Evolutionary conservation across 1,140 invertebrate species (phyloP).

Genomic region (Anagrus nilaparvatae): DNA sequence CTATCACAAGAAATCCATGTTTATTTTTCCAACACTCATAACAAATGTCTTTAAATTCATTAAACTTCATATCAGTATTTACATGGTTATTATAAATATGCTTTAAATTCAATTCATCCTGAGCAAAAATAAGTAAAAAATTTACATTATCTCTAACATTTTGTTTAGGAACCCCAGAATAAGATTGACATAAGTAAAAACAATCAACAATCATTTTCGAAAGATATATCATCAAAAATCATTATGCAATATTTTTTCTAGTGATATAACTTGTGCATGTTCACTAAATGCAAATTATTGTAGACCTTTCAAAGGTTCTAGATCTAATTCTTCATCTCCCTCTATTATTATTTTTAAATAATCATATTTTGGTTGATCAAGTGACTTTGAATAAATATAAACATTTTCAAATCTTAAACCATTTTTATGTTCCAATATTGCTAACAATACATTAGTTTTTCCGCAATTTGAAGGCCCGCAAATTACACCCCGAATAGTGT

Average conservation of each 20-base stretch:
- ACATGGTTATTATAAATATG: slow-evolving; percentile 35
- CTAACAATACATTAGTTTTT: slow-evolving; percentile 33
- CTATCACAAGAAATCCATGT: slow-evolving; percentile 7
- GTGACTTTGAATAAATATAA: background rate
- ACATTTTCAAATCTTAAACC: slow-evolving; percentile 1
- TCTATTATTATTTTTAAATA: slow-evolving; percentile 7
- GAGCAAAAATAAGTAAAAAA: slow-evolving; percentile 32
- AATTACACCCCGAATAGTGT: slow-evolving; percentile 19
- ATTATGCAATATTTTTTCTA: slow-evolving; percentile 1
- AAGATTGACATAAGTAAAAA: slow-evolving; percentile 36
- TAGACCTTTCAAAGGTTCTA: background rate
- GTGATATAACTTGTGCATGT: background rate
- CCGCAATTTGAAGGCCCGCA: slow-evolving; percentile 25
- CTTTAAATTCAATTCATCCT: slow-evolving; percentile 34
- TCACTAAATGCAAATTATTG: slow-evolving; percentile 1
- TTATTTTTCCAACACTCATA: slow-evolving; percentile 19
- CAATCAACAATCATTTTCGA: slow-evolving; percentile 30
- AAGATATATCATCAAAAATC: slow-evolving; percentile 16
- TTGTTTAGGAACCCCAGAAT: slow-evolving; percentile 34
- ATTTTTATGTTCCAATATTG: slow-evolving; percentile 11
- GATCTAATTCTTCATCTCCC: no score
- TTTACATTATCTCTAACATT: slow-evolving; percentile 34
- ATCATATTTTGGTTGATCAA: slow-evolving; percentile 2
- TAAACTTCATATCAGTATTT: slow-evolving; percentile 29
- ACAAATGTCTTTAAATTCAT: slow-evolving; percentile 27